Evolutionary conservation across 2,113 vertebrate species (phyloP).

Genomic region (Leptobrachium leishanense): DNA sequence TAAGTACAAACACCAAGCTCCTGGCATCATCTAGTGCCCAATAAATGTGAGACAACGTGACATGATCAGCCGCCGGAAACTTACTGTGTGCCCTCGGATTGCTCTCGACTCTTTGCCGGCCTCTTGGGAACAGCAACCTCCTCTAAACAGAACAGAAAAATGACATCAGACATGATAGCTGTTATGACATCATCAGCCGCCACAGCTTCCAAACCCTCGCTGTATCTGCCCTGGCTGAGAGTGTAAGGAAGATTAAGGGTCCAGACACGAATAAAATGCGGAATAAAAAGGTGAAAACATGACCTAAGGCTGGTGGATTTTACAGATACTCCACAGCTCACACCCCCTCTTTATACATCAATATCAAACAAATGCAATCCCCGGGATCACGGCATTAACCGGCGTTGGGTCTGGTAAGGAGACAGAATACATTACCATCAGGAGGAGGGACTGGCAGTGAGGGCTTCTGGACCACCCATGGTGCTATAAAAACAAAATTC

Average conservation of each 20-base stretch:
- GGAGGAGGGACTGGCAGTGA: constrained; percentile 16
- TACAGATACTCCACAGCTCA: no score
- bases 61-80: constrained; percentile 53
- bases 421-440: constrained; percentile 25
- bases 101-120: constrained; percentile 83
- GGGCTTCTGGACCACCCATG: constrained; percentile 43
- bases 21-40: no score
- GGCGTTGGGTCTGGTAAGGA: neutral
- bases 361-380: neutral
- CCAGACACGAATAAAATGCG: no score
- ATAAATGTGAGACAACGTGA: no score
- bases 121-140: constrained; percentile 85
- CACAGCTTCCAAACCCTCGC: no score
- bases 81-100: constrained; percentile 90
- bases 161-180: neutral
- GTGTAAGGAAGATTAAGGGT: no score
- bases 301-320: no score
- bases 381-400: no score
- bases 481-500: constrained; percentile 20
- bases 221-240: no score
- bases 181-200: no score
- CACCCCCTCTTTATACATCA: neutral
- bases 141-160: constrained; percentile 71
- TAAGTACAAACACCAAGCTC: no score
- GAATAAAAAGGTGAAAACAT: no score